Evolutionary conservation across 2,797 vertebrate species (phyloP).

Genomic region (Gorsachius magnificus): DNA sequence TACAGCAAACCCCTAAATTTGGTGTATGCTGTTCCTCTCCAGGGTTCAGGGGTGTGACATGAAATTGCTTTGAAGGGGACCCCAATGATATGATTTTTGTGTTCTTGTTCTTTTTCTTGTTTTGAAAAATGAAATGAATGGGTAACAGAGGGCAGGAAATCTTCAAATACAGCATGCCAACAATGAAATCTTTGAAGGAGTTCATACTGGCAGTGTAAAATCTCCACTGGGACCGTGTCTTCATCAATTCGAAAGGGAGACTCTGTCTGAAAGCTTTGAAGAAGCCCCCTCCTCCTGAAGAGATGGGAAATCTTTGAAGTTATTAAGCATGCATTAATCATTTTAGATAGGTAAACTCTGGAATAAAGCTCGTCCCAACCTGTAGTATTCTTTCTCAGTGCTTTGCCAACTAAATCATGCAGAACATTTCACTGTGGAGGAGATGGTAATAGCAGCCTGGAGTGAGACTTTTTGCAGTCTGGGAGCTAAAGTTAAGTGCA

Average conservation of each 20-base stretch:
- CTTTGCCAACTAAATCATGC: neutral
- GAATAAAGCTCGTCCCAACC: slow-evolving; percentile 16
- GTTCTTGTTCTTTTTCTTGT: neutral
- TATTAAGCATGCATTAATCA: slow-evolving; percentile 65
- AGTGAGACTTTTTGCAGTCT: neutral
- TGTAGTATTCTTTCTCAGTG: neutral
- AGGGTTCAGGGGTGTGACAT: neutral
- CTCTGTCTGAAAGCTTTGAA: slow-evolving; percentile 65
- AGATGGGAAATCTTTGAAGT: slow-evolving; percentile 67
- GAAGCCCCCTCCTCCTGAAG: slow-evolving; percentile 50
- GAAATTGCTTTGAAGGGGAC: slow-evolving; percentile 59
- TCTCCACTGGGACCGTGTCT: slow-evolving; percentile 58
- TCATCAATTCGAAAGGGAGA: slow-evolving; percentile 62
- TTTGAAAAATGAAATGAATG: slow-evolving; percentile 16
- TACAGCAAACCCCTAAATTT: neutral
- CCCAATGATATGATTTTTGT: slow-evolving; percentile 12
- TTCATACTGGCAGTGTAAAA: slow-evolving; percentile 24
- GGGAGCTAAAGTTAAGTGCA: neutral
- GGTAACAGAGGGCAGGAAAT: slow-evolving; percentile 62
- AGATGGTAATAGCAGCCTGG: neutral
- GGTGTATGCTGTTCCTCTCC: neutral
- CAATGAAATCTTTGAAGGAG: slow-evolving; percentile 69
- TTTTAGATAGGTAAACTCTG: slow-evolving; percentile 66
- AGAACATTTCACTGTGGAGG: neutral
- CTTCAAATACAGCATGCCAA: slow-evolving; percentile 60